Base-by-base conservation (phyloP, 2,113 vertebrate genomes). In the Colaptes auratus region DNA sequence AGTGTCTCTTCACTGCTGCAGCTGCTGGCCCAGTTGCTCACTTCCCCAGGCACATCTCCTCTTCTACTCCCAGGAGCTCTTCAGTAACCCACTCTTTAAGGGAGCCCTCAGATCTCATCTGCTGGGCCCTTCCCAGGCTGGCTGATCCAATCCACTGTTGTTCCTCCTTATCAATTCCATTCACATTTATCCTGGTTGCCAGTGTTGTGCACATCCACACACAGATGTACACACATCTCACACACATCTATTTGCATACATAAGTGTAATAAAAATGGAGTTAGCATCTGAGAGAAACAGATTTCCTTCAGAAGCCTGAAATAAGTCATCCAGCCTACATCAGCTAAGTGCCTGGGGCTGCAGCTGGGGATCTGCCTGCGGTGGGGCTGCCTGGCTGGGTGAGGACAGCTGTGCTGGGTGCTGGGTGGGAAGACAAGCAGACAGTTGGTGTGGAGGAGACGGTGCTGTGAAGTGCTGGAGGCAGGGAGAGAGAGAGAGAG, bases 301-400 rank as follows among this genome's bases (percentile, higher is more conserved):
- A 85, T 91, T 88, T 80, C 79, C 74, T 91, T 76, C 60, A 48
- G 12, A 39, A 90, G 53, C 60, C 39, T 67, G 52, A 93, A 92
- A 69, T 60, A 86, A 85, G 20, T 73, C 52, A 21, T 65, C 74
- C 77, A 93, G 36, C 70, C 33, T 67, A 5, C 1, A 0, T 80
- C 31, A 52, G 21, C 50, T 24, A 44, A 69, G 50, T 65, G 73
- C 42, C 89, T 59, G 52, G 72, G 48, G 72, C 60, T 91, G 25
- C 60, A 30, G 83, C 83, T 82, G 64, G 66, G 14, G 48, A 10
- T 56, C 13, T 83, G 35, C 81, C 78, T 0, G 30, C 61, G 17
- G n/a, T 76, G 56, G 85, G 25, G 59, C 44, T 66, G 76, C 33
- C 52, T 86, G 77, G 46, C 73, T 93, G 78, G 58, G 39, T 84